These are phyloP conservation scores for Strigamia transsilvanica DNA, from an alignment of 2,888 invertebrate genomes.

Conservation along the genomic window DNA sequence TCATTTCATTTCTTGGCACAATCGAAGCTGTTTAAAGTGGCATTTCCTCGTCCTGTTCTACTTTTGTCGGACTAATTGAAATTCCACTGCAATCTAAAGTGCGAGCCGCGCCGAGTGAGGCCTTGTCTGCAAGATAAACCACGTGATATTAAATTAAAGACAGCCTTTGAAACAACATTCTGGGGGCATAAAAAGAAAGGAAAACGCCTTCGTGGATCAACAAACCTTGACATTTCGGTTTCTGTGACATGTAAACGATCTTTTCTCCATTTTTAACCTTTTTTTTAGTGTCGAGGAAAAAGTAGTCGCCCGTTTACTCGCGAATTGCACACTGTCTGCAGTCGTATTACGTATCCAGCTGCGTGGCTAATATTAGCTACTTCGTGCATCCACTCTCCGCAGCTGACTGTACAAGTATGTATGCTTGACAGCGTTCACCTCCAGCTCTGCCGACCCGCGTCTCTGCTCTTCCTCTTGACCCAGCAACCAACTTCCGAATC, in stretches of 20 bases:
- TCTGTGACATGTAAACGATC: no score
- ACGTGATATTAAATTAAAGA: not conserved
- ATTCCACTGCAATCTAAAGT: constrained; percentile 10
- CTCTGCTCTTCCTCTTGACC: constrained; percentile 31
- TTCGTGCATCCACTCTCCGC: no score
- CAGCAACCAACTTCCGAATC: constrained; percentile 7
- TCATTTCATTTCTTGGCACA: not conserved
- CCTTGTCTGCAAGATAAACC: not conserved
- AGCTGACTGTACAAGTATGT: not conserved
- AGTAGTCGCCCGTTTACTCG: not conserved
- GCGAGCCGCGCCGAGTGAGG: not conserved
- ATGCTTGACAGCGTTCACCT: constrained; percentile 24
- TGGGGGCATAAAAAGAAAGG: not conserved
- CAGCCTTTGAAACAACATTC: not conserved
- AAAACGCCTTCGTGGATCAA: not conserved
- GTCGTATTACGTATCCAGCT: constrained; percentile 2
- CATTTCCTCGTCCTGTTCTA: constrained; percentile 38
- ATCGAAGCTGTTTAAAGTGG: not conserved
- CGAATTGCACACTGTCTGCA: not conserved
- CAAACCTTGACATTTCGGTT: not conserved
- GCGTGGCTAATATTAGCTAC: constrained; percentile 36
- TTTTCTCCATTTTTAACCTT: no score
- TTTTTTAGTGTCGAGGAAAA: not conserved
- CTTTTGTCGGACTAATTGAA: constrained; percentile 16
- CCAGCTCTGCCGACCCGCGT: constrained; percentile 6